Evolutionary conservation across 2,797 vertebrate species (phyloP), one percentile per base, ranked within the genome.

Genomic region (Scyliorhinus canicula): DNA sequence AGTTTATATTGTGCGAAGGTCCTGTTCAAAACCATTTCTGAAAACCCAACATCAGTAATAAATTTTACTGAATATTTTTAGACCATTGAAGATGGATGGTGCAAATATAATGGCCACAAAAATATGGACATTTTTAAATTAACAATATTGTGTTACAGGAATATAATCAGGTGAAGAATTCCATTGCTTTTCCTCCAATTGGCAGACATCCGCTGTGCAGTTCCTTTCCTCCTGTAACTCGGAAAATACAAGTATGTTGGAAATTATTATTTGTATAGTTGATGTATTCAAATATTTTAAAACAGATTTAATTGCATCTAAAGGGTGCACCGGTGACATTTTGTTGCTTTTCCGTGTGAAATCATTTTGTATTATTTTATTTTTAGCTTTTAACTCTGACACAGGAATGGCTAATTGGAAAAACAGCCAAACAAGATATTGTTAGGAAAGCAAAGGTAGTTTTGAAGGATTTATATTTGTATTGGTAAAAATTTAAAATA

Each of bases 131-230:
- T 77, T 63, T 95, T 84, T 40, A 1, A 60, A 3, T 28, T 65
- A 21, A 47, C 74, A 57, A 35, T 74, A 7, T 88, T 95, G 85
- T 95, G 91, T 88, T 96, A 57, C 96, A 97, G 97, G 96, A 96
- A 86, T 95, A 96, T 60, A 97, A 95, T 9, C 67, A 74, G 12
- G 16, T 74, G 50, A 94, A 94, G 84, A 95, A 96, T 93, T 47
- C 85, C 44, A 71, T 96, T 93, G 96, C 1, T 55, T 96, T 97
- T 90, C 97, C 97, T 95, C 91, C 96, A 12, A 95, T 97, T 96
- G 93, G 79, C 93, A 96, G 95, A 16, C 95, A 79, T 26, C 95
- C 85, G 6, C 65, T 85, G 0, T 63, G 90, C 95, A 95, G 60
- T n/a, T 95, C 0, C 63, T 84, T 12, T 9, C 28, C 71, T 93